Evolutionary conservation across 2,888 invertebrate genomes (phyloP).

Genomic region (Caradrina kadenii): DNA sequence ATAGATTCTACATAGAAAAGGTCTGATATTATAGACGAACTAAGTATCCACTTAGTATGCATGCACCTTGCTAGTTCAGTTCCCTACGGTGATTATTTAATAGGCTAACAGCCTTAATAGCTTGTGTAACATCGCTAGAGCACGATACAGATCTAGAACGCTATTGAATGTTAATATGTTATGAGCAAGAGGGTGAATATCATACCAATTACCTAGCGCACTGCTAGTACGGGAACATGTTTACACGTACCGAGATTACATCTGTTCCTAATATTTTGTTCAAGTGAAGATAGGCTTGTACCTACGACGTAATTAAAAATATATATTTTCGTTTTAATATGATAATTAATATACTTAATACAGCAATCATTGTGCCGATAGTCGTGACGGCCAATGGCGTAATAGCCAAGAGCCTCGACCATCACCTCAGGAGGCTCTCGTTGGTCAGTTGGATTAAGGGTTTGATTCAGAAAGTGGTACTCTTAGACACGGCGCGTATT

Average conservation of each 20-base stretch:
- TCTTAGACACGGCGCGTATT: no score
- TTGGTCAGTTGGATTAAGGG: no score
- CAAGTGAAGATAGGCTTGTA: background rate
- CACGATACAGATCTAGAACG: conserved; percentile 58
- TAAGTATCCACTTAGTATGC: background rate
- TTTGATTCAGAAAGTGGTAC: no score
- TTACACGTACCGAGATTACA: conserved; percentile 20
- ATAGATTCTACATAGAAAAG: no score
- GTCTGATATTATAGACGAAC: background rate
- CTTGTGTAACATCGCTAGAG: conserved; percentile 44
- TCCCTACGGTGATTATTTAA: conserved; percentile 51
- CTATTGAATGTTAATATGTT: conserved; percentile 55
- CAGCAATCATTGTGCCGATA: no score
- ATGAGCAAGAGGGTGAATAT: conserved; percentile 39
- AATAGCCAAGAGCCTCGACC: no score
- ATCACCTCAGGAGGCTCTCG: no score
- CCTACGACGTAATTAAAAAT: background rate
- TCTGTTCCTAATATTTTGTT: background rate
- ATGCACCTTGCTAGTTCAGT: conserved; percentile 2
- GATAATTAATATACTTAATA: no score
- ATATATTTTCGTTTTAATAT: no score
- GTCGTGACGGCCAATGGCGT: no score
- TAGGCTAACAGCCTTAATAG: conserved; percentile 41
- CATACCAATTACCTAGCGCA: conserved; percentile 45
- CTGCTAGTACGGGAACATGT: conserved; percentile 11